Percentiles rank a stretch among this genome's conserved stretches.
Conservation (phyloP, 2,113 vertebrate genomes). For the Trematomus loennbergii region DNA sequence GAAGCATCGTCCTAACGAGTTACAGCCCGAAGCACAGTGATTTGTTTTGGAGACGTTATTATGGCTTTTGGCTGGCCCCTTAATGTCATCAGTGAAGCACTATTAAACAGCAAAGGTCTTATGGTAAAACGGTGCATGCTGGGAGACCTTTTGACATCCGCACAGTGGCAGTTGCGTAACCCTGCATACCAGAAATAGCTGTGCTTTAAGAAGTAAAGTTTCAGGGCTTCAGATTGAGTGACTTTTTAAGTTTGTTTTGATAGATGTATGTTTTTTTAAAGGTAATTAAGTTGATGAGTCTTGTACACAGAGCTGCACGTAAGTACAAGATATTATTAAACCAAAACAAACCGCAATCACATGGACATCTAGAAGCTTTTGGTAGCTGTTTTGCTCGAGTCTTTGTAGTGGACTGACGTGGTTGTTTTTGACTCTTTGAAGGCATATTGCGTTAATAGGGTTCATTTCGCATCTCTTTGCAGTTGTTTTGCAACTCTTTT, state of each 20-base stretch:
- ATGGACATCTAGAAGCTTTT: too few relatives aligned
- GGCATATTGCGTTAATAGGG: too few relatives aligned
- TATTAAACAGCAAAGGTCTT: slow-evolving; percentile 71
- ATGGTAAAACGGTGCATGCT: slow-evolving; percentile 40
- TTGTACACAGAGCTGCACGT: not conserved
- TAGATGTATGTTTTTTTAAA: too few relatives aligned
- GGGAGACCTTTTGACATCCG: slow-evolving; percentile 59
- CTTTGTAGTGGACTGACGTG: too few relatives aligned
- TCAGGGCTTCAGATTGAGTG: slow-evolving; percentile 6
- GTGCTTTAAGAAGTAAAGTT: slow-evolving; percentile 38
- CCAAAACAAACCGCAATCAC: not conserved
- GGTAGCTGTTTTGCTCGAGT: too few relatives aligned
- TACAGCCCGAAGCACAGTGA: slow-evolving; percentile 61
- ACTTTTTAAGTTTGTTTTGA: slow-evolving; percentile 1
- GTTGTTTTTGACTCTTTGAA: too few relatives aligned
- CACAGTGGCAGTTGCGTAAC: slow-evolving; percentile 58
- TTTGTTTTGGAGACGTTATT: slow-evolving; percentile 69
- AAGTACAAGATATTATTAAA: not conserved
- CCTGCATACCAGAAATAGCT: slow-evolving; percentile 56
- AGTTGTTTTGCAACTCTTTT: too few relatives aligned
- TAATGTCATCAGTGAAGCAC: slow-evolving; percentile 81
- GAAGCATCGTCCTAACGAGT: slow-evolving; percentile 75
- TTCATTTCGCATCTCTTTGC: too few relatives aligned
- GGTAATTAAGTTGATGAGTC: not conserved
- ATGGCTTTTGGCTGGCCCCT: slow-evolving; percentile 72